Conservation (phyloP, 1,140 invertebrate genomes). For the Eueides isabella region DNA sequence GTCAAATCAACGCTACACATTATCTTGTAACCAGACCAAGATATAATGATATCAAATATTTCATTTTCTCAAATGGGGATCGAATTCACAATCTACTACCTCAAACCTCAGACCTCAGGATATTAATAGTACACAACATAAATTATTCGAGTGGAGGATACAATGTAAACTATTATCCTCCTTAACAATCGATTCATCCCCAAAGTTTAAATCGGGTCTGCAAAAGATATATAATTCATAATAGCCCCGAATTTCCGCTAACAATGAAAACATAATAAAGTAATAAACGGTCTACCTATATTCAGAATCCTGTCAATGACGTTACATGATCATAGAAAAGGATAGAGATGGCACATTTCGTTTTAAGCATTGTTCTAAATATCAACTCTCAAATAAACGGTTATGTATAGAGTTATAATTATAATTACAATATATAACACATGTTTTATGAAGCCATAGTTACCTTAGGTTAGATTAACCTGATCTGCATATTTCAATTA, state of each 20-base stretch:
- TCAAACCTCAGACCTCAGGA: too few relatives aligned
- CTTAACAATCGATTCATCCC: not conserved
- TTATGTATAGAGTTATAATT: too few relatives aligned
- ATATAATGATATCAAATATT: too few relatives aligned
- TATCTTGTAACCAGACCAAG: too few relatives aligned
- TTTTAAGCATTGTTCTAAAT: not conserved
- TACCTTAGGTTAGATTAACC: too few relatives aligned
- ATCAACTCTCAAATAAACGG: too few relatives aligned
- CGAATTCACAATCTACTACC: too few relatives aligned
- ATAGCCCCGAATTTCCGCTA: constrained; percentile 25
- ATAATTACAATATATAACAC: too few relatives aligned
- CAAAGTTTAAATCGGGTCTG: constrained; percentile 10
- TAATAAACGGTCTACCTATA: constrained; percentile 42
- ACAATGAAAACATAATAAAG: constrained; percentile 46
- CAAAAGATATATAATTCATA: constrained; percentile 26
- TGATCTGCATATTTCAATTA: too few relatives aligned
- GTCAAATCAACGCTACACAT: too few relatives aligned
- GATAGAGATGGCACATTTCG: not conserved
- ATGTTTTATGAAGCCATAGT: too few relatives aligned
- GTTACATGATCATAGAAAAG: not conserved
- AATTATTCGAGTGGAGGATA: not conserved
- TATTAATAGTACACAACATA: not conserved
- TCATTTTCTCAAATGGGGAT: too few relatives aligned
- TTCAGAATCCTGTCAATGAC: constrained; percentile 13
- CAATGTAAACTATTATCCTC: not conserved